A percentile compares a stretch with the other conserved stretches of the same genome.
These are phyloP conservation scores for Triplophysa tibetana DNA, from an alignment of 2,113 vertebrate genomes.

Conservation along the genomic window DNA sequence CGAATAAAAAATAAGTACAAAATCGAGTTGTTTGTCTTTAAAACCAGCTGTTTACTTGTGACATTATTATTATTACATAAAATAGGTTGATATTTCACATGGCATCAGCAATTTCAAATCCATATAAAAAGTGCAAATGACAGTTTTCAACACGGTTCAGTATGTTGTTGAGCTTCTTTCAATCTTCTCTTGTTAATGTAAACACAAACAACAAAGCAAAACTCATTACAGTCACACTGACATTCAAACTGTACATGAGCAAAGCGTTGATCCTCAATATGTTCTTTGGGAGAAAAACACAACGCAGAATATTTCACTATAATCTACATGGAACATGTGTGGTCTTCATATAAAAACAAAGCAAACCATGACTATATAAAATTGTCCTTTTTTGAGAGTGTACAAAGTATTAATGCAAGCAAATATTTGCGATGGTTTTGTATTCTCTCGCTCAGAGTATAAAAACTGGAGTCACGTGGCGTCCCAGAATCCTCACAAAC, in stretches of 20 bases:
- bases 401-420: slow-evolving; percentile 45
- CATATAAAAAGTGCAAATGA: slow-evolving; percentile 56
- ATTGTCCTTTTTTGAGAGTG: slow-evolving; percentile 45
- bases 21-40: slow-evolving; percentile 9
- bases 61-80: slow-evolving; percentile 42
- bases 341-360: slow-evolving; percentile 45
- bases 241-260: slow-evolving; percentile 43
- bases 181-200: slow-evolving; percentile 21
- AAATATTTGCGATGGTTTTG: slow-evolving; percentile 20
- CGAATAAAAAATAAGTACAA: background rate
- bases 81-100: slow-evolving; percentile 47
- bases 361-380: slow-evolving; percentile 40
- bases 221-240: slow-evolving; percentile 49
- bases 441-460: slow-evolving; percentile 10
- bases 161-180: background rate
- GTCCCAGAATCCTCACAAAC: background rate
- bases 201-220: slow-evolving; percentile 50
- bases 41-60: slow-evolving; percentile 33
- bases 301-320: slow-evolving; percentile 32
- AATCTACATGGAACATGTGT: slow-evolving; percentile 30
- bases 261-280: slow-evolving; percentile 13
- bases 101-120: slow-evolving; percentile 45
- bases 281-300: slow-evolving; percentile 19
- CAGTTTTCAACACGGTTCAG: slow-evolving; percentile 16
- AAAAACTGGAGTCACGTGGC: slow-evolving; percentile 26